Conservation (phyloP, 2,113 vertebrate species). For the Brevimyrus niger region DNA sequence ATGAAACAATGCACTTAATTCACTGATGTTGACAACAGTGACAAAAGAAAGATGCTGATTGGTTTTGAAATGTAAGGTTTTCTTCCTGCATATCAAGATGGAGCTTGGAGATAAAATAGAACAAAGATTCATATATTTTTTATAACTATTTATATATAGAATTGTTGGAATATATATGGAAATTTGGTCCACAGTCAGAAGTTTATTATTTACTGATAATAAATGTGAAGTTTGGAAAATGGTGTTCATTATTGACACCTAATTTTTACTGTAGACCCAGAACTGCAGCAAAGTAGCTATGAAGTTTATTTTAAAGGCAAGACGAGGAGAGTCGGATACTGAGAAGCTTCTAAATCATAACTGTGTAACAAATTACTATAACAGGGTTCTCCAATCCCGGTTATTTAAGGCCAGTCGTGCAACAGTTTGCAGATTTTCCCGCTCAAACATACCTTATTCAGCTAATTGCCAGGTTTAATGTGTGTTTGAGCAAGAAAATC, state of each 20-base stretch:
- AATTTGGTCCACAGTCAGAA: conserved; percentile 33
- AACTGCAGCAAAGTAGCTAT: conserved; percentile 23
- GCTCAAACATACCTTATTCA: not conserved
- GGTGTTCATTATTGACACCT: not conserved
- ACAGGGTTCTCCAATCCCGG: not conserved
- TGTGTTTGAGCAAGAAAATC: not conserved
- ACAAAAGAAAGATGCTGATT: not conserved
- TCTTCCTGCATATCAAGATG: not conserved
- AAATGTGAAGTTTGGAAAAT: not conserved
- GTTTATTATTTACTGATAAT: conserved; percentile 24
- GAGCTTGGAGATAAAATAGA: conserved; percentile 15
- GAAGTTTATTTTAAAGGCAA: conserved; percentile 43
- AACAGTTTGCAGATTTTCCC: not conserved
- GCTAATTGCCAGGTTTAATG: not conserved
- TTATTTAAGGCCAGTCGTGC: not conserved
- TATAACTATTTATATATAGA: conserved; percentile 29
- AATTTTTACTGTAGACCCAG: conserved; percentile 7
- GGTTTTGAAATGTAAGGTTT: not conserved
- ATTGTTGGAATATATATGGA: conserved; percentile 15
- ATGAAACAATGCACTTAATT: not conserved
- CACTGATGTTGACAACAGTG: not conserved
- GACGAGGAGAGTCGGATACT: conserved; percentile 22
- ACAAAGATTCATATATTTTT: conserved; percentile 37
- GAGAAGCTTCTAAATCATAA: conserved; percentile 21
- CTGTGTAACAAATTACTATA: not conserved